phyloP scores from a whole-genome alignment of 64 coral and sea anemone genomes.

The Cladopsammia gracilis region DNA sequence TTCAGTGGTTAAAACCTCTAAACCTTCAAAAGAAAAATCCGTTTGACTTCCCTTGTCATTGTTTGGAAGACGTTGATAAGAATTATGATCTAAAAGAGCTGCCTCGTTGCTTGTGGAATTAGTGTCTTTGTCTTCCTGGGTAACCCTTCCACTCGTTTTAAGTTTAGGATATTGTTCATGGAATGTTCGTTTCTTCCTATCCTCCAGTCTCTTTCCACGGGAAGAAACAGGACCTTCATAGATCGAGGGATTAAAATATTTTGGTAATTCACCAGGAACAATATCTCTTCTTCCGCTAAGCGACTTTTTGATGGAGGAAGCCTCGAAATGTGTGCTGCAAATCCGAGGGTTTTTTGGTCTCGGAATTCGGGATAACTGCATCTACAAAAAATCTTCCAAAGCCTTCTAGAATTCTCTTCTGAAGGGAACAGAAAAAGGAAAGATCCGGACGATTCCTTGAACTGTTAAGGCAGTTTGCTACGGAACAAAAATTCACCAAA shows the following conservation, averaged over 20 bases:
- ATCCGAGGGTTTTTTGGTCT: slow-evolving; percentile 12
- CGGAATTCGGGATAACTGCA: slow-evolving; percentile 17
- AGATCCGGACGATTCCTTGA: slow-evolving; percentile 21
- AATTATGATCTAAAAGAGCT: neutral
- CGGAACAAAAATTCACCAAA: slow-evolving; percentile 42
- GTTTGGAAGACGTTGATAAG: neutral
- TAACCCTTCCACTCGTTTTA: neutral
- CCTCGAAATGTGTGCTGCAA: slow-evolving; percentile 27
- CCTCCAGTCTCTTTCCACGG: neutral
- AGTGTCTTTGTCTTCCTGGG: neutral
- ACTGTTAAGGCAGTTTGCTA: slow-evolving; percentile 23
- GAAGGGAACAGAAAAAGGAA: slow-evolving; percentile 27
- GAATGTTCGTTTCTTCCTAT: slow-evolving; percentile 4
- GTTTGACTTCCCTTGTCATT: too few species aligned
- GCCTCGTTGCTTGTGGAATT: too few species aligned
- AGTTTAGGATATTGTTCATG: slow-evolving; percentile 6
- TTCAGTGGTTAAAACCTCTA: too few species aligned
- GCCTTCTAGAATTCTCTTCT: slow-evolving; percentile 18
- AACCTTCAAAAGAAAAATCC: too few species aligned
- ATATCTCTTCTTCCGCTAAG: slow-evolving; percentile 25
- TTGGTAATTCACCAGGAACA: slow-evolving; percentile 25
- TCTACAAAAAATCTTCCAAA: slow-evolving; percentile 27
- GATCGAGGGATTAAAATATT: slow-evolving; percentile 20
- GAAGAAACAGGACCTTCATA: slow-evolving; percentile 20
- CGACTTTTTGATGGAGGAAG: slow-evolving; percentile 25